phyloP scores from a whole-genome alignment of 2,888 invertebrate species.

The Acronicta alni region DNA sequence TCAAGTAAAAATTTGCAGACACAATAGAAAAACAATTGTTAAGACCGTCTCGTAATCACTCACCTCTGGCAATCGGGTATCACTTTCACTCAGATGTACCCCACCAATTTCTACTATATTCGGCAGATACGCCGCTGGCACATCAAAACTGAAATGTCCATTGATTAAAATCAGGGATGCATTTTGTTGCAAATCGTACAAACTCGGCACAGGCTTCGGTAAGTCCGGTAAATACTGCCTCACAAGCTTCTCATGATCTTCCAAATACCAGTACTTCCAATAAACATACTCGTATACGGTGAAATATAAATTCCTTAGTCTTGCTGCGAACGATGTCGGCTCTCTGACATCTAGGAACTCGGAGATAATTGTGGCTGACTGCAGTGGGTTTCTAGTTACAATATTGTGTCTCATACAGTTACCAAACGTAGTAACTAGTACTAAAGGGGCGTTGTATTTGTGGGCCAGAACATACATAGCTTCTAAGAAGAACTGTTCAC shows the following conservation, averaged over 20 bases:
- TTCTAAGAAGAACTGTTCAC: conserved; percentile 86
- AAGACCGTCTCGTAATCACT: conserved; percentile 34
- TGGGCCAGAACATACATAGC: conserved; percentile 80
- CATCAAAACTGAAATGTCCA: conserved; percentile 84
- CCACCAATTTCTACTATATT: conserved; percentile 90
- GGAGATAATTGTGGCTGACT: conserved; percentile 74
- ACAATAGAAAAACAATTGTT: no score
- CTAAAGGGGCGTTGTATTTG: conserved; percentile 81
- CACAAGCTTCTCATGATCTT: conserved; percentile 75
- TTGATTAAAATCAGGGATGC: conserved; percentile 83
- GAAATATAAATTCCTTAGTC: conserved; percentile 86
- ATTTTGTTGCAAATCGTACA: conserved; percentile 78
- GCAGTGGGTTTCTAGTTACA: conserved; percentile 77
- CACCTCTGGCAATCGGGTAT: conserved; percentile 74
- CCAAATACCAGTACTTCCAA: conserved; percentile 79
- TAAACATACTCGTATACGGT: conserved; percentile 77
- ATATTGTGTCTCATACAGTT: conserved; percentile 83
- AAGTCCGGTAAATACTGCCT: conserved; percentile 76
- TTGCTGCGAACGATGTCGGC: conserved; percentile 86
- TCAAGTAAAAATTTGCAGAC: no score
- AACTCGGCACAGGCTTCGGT: conserved; percentile 74
- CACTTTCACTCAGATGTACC: conserved; percentile 79
- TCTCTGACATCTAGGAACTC: conserved; percentile 78
- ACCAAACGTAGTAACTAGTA: conserved; percentile 78
- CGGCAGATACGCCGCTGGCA: conserved; percentile 84